Evolutionary conservation across 2,888 invertebrate genomes (phyloP).

Genomic region (Pyrgus malvae): DNA sequence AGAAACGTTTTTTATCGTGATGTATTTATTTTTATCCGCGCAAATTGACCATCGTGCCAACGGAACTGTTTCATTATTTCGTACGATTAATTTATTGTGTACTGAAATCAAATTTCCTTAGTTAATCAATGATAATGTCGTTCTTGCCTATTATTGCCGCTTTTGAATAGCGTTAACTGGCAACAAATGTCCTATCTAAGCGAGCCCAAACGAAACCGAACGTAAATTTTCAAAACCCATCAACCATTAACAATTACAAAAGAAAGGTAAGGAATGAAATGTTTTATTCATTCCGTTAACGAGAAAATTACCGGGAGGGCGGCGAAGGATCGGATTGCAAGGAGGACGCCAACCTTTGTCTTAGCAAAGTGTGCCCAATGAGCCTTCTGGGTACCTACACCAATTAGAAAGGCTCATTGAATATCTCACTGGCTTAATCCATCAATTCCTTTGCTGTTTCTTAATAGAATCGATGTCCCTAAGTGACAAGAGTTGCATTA

Average conservation of each 20-base stretch:
- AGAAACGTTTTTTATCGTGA: constrained; percentile 66
- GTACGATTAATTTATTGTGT: background rate
- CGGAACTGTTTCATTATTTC: constrained; percentile 49
- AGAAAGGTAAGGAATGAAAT: constrained; percentile 80
- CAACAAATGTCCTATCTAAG: constrained; percentile 58
- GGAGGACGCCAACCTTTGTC: constrained; percentile 71
- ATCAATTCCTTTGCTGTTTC: constrained; percentile 31
- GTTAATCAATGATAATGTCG: background rate
- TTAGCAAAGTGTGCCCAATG: constrained; percentile 72
- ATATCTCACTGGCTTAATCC: constrained; percentile 45
- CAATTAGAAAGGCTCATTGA: constrained; percentile 64
- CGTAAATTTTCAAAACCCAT: constrained; percentile 76
- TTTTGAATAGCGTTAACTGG: constrained; percentile 48
- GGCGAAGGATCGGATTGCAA: constrained; percentile 75
- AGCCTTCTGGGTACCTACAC: constrained; percentile 67
- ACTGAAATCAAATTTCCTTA: constrained; percentile 33
- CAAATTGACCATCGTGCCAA: constrained; percentile 56
- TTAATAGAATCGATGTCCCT: background rate
- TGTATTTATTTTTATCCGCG: constrained; percentile 55
- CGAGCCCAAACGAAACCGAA: constrained; percentile 59
- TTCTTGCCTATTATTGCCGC: background rate
- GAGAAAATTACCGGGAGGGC: constrained; percentile 79
- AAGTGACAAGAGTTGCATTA: background rate
- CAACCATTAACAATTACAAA: constrained; percentile 80
- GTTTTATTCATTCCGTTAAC: constrained; percentile 81